Conservation (phyloP, 2,113 vertebrate genomes). For the Hemibagrus wyckioides region DNA sequence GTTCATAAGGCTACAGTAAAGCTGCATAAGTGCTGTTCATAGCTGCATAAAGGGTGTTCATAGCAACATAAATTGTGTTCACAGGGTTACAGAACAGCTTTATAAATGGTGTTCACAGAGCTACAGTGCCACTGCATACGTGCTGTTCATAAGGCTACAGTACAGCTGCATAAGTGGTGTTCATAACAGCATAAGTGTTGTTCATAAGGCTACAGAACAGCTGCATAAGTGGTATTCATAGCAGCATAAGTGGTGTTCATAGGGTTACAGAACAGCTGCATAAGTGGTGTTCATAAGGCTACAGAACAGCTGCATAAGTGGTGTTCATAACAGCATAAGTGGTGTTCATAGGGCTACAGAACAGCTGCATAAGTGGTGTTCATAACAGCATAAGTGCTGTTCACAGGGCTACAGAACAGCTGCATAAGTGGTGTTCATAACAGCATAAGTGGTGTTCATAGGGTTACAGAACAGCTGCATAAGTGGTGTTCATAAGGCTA, state of each 20-base stretch:
- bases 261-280: neutral
- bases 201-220: neutral
- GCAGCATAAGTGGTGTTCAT: neutral
- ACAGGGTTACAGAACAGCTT: neutral
- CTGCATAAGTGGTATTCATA: neutral
- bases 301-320: neutral
- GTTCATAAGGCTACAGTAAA: too few relatives aligned
- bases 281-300: neutral
- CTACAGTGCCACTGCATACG: too few relatives aligned
- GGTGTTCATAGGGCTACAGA: neutral
- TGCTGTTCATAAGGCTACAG: neutral
- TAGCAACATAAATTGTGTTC: neutral
- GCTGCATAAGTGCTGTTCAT: neutral
- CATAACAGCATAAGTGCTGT: neutral
- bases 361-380: neutral
- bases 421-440: neutral
- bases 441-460: neutral
- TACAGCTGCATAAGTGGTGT: neutral
- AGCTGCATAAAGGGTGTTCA: neutral
- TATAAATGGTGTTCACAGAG: too few relatives aligned
- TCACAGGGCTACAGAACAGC: neutral
- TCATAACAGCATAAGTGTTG: neutral
- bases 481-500: neutral
- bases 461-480: neutral
- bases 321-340: neutral